Evolutionary conservation across 2,888 invertebrate species (phyloP).

Genomic region (Drosophila lacicola): DNA sequence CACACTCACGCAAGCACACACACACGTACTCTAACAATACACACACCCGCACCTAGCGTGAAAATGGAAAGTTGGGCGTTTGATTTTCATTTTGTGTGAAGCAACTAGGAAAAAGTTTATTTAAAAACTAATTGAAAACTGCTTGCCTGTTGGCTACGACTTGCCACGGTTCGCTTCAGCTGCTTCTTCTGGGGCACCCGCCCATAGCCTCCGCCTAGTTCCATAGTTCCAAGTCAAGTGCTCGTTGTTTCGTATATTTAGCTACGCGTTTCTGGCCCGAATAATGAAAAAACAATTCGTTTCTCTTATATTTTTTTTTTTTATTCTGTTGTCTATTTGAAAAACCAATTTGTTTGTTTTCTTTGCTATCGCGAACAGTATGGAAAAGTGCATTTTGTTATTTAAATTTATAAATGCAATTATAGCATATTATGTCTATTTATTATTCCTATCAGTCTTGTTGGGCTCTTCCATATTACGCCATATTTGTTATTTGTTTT

Average conservation of each 20-base stretch:
- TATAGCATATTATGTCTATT: conserved; percentile 46
- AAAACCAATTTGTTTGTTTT: conserved; percentile 74
- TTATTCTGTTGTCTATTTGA: conserved; percentile 43
- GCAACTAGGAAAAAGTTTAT: conserved; percentile 60
- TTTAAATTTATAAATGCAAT: conserved; percentile 67
- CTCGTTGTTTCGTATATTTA: conserved; percentile 37
- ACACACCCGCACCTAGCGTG: conserved; percentile 23
- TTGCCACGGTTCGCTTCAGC: conserved; percentile 44
- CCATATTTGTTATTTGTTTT: conserved; percentile 12
- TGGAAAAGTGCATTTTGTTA: conserved; percentile 74
- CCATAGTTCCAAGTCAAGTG: conserved; percentile 54
- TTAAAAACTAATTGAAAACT: conserved; percentile 79
- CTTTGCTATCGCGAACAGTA: conserved; percentile 26
- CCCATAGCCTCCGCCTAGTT: conserved; percentile 2
- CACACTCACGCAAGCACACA: conserved; percentile 8
- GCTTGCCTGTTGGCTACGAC: conserved; percentile 46
- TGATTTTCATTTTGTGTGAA: conserved; percentile 46
- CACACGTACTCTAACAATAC: background rate
- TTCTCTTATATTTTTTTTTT: conserved; percentile 2
- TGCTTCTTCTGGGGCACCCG: conserved; percentile 23
- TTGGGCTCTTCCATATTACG: conserved; percentile 20
- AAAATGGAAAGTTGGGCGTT: conserved; percentile 73
- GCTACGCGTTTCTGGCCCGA: conserved; percentile 54
- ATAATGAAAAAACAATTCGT: conserved; percentile 34
- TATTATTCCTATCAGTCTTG: conserved; percentile 37